Base-by-base conservation (phyloP, 2,888 invertebrate species). In the Uropetala carovei region DNA sequence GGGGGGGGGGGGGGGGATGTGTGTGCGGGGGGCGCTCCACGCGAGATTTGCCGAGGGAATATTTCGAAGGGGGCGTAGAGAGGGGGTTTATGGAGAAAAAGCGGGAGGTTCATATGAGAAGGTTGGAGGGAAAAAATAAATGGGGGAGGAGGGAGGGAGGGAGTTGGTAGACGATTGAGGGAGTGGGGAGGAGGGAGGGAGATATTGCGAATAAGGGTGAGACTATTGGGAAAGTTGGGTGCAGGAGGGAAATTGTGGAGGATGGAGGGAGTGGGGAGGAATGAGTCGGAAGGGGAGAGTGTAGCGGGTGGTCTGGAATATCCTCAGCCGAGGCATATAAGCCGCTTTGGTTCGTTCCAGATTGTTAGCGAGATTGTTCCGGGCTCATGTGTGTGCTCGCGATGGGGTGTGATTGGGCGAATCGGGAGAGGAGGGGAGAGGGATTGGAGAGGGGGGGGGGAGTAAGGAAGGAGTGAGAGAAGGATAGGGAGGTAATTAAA, bases 331-430 rank as follows among this genome's bases (percentile, higher is more conserved):
- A 30, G 86, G 43, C 89, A 68, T 43, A 89, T 89, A 89, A 89
- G 89, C 89, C 68, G 64, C 89, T 89, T 89, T 64, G 89, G 89
- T 68, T 89, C 89, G 89, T 89, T 89, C 64, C 89, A 89, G 89
- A 89, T 89, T 89, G 89, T 89, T 89, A 89, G 89, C 11, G 89
- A 89, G 89, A 89, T 89, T 89, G 89, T 64, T 68, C 83, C n/a
- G 83, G 60, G 30, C 89, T 27, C 60, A 43, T 68, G 85, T 86
- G 85, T 86, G 89, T 9, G 60, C 60, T 64, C 89, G 30, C 83
- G 83, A 64, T 30, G 64, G 43, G 75, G 64, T 64, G 89, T 89
- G 89, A 89, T 89, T 89, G 89, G 89, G 22, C 30, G 60, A 60
- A 7, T 9, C 60, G 27, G 59, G 27, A 82, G 1, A 5, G 82